Percentiles rank a stretch among this genome's conserved stretches.
These are phyloP conservation scores for Clivina fossor DNA, from an alignment of 2,888 invertebrate species.

Conservation along the genomic window DNA sequence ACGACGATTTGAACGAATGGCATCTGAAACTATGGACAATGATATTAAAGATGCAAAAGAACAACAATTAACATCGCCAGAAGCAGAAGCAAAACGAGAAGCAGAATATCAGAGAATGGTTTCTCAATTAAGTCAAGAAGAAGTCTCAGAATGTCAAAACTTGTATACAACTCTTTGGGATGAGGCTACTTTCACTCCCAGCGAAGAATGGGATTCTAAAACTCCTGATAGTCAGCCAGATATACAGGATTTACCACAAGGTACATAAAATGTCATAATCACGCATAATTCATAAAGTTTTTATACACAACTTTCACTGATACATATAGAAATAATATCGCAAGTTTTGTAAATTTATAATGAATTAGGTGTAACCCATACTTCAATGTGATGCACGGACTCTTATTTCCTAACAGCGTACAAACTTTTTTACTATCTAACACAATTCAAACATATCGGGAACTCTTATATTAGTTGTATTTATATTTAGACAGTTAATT, in stretches of 20 bases:
- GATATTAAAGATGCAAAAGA: constrained; percentile 46
- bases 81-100: constrained; percentile 49
- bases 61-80: constrained; percentile 48
- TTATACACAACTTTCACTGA: constrained; percentile 21
- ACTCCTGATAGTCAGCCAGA: constrained; percentile 53
- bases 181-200: constrained; percentile 52
- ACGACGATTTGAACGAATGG: constrained; percentile 57
- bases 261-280: constrained; percentile 43
- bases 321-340: constrained; percentile 12
- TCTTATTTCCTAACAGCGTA: constrained; percentile 30
- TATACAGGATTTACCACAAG: constrained; percentile 53
- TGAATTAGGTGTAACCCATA: constrained; percentile 25
- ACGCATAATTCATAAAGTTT: constrained; percentile 2
- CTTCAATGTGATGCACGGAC: constrained; percentile 29
- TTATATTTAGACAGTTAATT: constrained; percentile 17
- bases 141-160: constrained; percentile 56
- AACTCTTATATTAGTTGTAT: constrained; percentile 37
- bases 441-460: constrained; percentile 43
- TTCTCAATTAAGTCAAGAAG: constrained; percentile 57
- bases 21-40: constrained; percentile 53
- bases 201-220: constrained; percentile 53
- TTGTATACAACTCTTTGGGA: constrained; percentile 56
- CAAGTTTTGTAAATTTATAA: constrained; percentile 20
- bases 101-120: constrained; percentile 54
- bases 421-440: constrained; percentile 28